phyloP scores from a whole-genome alignment of 35 echinoderm and acorn worm species.

The Lytechinus variegatus region DNA sequence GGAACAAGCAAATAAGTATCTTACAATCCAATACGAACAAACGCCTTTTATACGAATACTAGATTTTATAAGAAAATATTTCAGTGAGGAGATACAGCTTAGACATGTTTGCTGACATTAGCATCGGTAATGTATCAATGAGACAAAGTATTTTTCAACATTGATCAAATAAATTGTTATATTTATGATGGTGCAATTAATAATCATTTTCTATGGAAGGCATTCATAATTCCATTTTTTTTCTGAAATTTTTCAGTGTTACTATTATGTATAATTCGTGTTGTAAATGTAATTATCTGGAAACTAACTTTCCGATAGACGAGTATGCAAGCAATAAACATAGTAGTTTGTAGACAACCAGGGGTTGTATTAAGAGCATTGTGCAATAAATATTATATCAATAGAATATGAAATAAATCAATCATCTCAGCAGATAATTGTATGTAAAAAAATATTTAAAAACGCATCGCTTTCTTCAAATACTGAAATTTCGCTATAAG shows the following conservation, averaged over 20 bases:
- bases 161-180: not conserved
- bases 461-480: no score
- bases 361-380: not conserved
- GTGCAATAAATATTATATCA: slow-evolving; percentile 29
- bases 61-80: not conserved
- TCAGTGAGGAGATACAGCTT: not conserved
- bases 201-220: not conserved
- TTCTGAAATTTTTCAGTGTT: not conserved
- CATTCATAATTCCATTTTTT: not conserved
- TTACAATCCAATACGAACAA: not conserved
- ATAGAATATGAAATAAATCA: not conserved
- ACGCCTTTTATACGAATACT: not conserved
- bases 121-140: not conserved
- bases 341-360: slow-evolving; percentile 30
- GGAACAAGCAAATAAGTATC: not conserved
- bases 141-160: not conserved
- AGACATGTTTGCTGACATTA: not conserved
- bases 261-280: not conserved
- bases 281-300: slow-evolving; percentile 2
- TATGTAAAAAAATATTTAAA: no score
- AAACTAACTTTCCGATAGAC: slow-evolving; percentile 22
- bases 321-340: slow-evolving; percentile 36
- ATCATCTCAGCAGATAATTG: no score
- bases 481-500: no score
- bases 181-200: not conserved